These are phyloP conservation scores for Discoglossus pictus DNA, from an alignment of 2,797 vertebrate species.

Conservation along the genomic window DNA sequence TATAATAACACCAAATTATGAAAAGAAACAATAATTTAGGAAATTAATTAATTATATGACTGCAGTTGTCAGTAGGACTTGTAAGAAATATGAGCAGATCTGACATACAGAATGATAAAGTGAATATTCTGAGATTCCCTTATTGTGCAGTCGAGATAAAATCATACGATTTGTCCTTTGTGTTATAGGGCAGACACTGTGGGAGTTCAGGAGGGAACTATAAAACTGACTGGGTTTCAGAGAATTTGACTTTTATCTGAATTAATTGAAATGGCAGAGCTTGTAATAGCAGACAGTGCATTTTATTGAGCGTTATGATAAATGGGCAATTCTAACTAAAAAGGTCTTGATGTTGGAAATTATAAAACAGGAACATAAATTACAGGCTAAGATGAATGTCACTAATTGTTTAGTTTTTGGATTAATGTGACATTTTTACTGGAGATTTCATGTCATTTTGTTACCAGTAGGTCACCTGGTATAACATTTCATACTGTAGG, in stretches of 20 bases:
- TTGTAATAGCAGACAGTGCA: not conserved
- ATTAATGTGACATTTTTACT: slow-evolving; percentile 7
- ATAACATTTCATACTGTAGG: too few species aligned
- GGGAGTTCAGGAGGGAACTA: slow-evolving; percentile 16
- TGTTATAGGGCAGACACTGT: slow-evolving; percentile 13
- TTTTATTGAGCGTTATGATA: slow-evolving; percentile 25
- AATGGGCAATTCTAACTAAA: slow-evolving; percentile 5
- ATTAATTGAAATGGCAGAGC: slow-evolving; percentile 31
- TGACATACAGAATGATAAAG: not conserved
- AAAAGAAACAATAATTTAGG: too few species aligned
- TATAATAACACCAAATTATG: too few species aligned
- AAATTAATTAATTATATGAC: too few species aligned
- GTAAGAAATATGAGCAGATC: not conserved
- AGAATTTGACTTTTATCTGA: slow-evolving; percentile 38
- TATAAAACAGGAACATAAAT: slow-evolving; percentile 9
- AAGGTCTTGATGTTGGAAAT: slow-evolving; percentile 27
- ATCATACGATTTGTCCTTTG: slow-evolving; percentile 13
- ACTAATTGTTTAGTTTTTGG: slow-evolving; percentile 13
- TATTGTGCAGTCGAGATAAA: not conserved
- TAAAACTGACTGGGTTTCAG: slow-evolving; percentile 28
- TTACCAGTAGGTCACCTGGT: too few species aligned
- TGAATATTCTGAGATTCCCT: not conserved
- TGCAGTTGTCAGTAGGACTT: not conserved
- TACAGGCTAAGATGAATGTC: slow-evolving; percentile 1
- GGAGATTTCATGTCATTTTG: not conserved